Percentiles rank a stretch among this genome's conserved stretches.
Evolutionary conservation across 2,888 invertebrate genomes (phyloP).

Genomic region (Abrostola triplasia): DNA sequence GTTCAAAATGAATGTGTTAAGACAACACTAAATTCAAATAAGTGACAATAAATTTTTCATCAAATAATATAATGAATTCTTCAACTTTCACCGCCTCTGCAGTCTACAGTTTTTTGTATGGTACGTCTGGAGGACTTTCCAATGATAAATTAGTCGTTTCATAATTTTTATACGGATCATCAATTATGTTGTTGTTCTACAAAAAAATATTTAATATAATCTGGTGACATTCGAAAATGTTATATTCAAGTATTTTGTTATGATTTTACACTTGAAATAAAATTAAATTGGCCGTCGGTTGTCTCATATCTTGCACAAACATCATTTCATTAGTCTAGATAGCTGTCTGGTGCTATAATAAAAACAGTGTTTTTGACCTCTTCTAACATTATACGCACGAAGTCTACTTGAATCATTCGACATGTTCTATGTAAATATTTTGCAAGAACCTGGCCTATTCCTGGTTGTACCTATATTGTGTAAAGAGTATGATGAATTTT

Average conservation of each 20-base stretch:
- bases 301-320: constrained; percentile 27
- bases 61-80: constrained; percentile 55
- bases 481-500: no score
- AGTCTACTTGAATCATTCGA: constrained; percentile 2
- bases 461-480: background rate
- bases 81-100: constrained; percentile 52
- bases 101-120: constrained; percentile 56
- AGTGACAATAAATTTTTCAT: constrained; percentile 53
- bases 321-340: constrained; percentile 31
- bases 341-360: constrained; percentile 30
- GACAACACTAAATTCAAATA: constrained; percentile 16
- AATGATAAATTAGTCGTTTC: constrained; percentile 72
- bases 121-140: constrained; percentile 69
- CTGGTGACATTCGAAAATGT: constrained; percentile 24
- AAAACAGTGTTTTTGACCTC: constrained; percentile 19
- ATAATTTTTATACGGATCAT: constrained; percentile 59
- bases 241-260: constrained; percentile 24
- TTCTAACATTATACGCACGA: constrained; percentile 8
- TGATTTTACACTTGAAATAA: constrained; percentile 39
- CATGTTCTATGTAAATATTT: constrained; percentile 1
- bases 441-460: background rate
- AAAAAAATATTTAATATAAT: constrained; percentile 35
- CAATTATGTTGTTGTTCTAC: constrained; percentile 46
- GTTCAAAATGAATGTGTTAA: constrained; percentile 27
- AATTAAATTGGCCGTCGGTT: constrained; percentile 28